Evolutionary conservation across 2,888 invertebrate species (phyloP), one percentile per base, ranked within the genome.

Genomic region (Acanthosepion pharaonis): DNA sequence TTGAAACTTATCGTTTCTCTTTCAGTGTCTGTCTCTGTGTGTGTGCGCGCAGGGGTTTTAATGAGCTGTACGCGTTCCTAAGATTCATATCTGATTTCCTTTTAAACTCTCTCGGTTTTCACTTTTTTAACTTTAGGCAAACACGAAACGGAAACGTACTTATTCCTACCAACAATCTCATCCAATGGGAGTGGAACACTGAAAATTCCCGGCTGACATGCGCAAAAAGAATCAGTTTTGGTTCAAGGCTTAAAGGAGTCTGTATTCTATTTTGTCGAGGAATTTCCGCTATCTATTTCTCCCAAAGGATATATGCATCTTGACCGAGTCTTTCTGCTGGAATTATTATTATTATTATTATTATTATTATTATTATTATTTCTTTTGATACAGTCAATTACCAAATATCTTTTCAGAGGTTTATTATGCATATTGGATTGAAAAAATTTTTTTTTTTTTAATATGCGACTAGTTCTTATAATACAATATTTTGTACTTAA

Each of bases 271-370:
- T 78, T 78, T 78, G n/a, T n/a, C n/a, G n/a, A 78, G n/a, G n/a
- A n/a, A 78, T 78, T 78, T 78, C 78, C 78, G 78, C 78, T 78
- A 9, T n/a, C n/a, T 78, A 3, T 78, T 78, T 78, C 78, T 33
- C 78, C n/a, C 8, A 78, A 33, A 11, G 8, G n/a, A 9, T 15
- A 78, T 18, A 9, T n/a, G 78, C 78, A 5, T 15, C 33, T 33
- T 78, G 15, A 33, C 78, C 78, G 15, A 18, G 15, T 15, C 11
- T 53, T 55, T 42, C 51, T 78, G 8, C 59, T n/a, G 25, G 42
- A 15, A n/a, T 28, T 99, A 98, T 97, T 99, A 95, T 91, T 15
- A 23, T n/a, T 33, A 51, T 23, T 28, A 94, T 11, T 78, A 92
- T 91, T 25, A 91, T 59, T n/a, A 94, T 78, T 49, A 95, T 94